Evolutionary conservation across 53 echinoderm and acorn worm genomes (phyloP).

Genomic region (Stichopus horrens): DNA sequence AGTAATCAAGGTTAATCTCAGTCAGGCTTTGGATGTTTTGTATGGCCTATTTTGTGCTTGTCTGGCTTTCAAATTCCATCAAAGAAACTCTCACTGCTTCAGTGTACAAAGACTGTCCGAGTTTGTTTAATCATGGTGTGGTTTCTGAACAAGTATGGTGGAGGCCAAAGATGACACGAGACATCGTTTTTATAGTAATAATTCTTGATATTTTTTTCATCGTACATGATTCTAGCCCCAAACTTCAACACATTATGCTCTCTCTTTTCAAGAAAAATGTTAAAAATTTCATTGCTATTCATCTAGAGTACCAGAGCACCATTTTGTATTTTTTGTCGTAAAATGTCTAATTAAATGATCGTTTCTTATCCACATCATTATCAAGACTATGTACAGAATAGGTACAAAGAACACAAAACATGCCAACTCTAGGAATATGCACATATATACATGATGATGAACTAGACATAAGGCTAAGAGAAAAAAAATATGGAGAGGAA

Average conservation of each 20-base stretch:
- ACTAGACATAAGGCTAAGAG: constrained; percentile 37
- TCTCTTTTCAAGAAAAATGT: constrained; percentile 23
- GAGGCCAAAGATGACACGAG: background rate
- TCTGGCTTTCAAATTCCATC: no score
- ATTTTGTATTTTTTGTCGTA: constrained; percentile 30
- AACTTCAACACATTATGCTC: constrained; percentile 10
- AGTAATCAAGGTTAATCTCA: no score
- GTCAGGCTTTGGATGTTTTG: no score
- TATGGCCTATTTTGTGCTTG: no score
- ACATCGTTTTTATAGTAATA: background rate
- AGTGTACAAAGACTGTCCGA: no score
- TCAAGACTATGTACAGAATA: constrained; percentile 44
- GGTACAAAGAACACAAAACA: constrained; percentile 43
- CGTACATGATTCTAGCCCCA: constrained; percentile 38
- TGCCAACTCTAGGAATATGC: constrained; percentile 36
- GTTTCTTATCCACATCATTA: constrained; percentile 40
- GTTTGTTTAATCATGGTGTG: no score
- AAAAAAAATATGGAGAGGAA: constrained; percentile 14
- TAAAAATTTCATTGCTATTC: constrained; percentile 43
- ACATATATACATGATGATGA: constrained; percentile 36
- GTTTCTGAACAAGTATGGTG: no score
- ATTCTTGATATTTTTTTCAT: constrained; percentile 41
- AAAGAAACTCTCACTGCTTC: no score
- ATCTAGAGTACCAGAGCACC: constrained; percentile 40
- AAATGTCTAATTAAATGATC: constrained; percentile 34